Percentiles rank a stretch among this genome's conserved stretches.
phyloP scores from a whole-genome alignment of 2,888 invertebrate genomes.

The Lepidocyrtinus sp. region DNA sequence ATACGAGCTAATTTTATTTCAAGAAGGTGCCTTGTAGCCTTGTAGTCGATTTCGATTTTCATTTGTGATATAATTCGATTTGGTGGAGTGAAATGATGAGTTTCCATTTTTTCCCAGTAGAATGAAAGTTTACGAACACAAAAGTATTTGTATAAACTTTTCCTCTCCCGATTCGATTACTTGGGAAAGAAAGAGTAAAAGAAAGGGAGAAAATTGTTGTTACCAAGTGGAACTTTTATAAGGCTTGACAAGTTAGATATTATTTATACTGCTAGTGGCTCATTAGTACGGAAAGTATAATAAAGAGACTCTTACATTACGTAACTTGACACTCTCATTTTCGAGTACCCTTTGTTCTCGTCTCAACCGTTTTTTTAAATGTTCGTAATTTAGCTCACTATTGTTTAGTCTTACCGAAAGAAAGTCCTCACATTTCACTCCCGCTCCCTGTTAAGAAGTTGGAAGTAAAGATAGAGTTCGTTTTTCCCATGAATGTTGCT shows the following conservation, averaged over 20 bases:
- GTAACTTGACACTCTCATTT: conserved; percentile 15
- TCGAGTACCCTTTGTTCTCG: background rate
- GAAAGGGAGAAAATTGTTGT: background rate
- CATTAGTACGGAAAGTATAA: background rate
- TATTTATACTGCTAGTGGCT: background rate
- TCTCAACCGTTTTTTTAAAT: background rate
- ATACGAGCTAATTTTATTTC: background rate
- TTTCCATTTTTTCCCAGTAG: background rate
- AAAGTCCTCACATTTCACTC: conserved; percentile 6
- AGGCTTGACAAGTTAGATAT: background rate
- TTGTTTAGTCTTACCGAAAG: background rate
- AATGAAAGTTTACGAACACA: background rate
- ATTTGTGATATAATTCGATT: background rate
- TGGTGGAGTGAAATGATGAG: background rate
- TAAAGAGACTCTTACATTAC: background rate
- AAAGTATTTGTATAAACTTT: background rate
- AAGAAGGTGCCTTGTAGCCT: background rate
- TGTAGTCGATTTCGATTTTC: background rate
- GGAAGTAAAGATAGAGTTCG: background rate
- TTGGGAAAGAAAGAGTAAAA: background rate
- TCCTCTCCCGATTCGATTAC: background rate
- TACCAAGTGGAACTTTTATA: conserved; percentile 2
- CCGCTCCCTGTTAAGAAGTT: background rate
- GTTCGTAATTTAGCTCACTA: conserved; percentile 1
- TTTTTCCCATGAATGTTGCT: background rate